phyloP scores from a whole-genome alignment of 2,113 vertebrate genomes.

The Edolisoma coerulescens region DNA sequence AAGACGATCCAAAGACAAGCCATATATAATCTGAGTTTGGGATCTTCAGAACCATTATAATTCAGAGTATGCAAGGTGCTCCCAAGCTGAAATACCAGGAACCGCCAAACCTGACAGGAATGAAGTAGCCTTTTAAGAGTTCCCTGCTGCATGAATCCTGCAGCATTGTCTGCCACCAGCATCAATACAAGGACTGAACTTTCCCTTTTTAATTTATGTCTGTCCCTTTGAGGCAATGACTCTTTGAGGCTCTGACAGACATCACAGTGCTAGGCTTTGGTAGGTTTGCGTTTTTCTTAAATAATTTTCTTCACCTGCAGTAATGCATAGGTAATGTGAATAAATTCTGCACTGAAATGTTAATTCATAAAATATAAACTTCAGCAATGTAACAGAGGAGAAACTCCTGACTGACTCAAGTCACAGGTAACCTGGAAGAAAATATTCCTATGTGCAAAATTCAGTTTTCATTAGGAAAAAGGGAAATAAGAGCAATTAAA shows the following conservation, averaged over 20 bases:
- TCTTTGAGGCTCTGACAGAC: not conserved
- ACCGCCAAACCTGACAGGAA: rapidly evolving
- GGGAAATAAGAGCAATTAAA: not conserved
- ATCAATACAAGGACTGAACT: not conserved
- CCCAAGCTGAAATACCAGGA: not conserved
- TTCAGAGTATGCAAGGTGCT: not conserved
- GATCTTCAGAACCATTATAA: not conserved
- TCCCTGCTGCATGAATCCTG: not conserved
- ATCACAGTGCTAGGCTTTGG: not conserved
- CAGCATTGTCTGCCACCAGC: not conserved
- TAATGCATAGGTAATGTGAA: not conserved
- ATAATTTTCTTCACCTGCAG: not conserved
- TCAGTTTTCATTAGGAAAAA: not conserved
- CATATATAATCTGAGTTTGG: not conserved
- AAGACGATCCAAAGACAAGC: not conserved
- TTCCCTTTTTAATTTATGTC: not conserved
- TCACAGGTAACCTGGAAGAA: not conserved
- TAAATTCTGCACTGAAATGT: not conserved
- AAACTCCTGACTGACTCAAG: not conserved
- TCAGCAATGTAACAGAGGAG: not conserved
- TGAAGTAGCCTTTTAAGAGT: not conserved
- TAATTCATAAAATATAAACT: not conserved
- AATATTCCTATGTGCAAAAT: not conserved
- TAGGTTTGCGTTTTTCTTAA: not conserved
- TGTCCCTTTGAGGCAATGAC: not conserved